Evolutionary conservation across 2,888 invertebrate species (phyloP).

Genomic region (Dastarcus helophoroides): DNA sequence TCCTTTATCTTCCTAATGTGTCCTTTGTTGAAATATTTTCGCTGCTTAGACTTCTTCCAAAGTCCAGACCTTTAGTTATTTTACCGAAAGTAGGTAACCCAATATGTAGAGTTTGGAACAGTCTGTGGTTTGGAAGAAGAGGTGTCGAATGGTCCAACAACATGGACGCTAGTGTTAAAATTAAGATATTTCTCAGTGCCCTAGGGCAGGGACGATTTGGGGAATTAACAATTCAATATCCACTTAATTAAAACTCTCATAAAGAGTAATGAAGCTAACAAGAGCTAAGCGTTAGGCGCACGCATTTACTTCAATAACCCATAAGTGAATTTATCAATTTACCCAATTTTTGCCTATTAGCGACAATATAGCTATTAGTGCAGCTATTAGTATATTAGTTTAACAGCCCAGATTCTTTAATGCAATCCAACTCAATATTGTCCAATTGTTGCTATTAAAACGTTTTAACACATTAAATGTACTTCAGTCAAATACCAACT

Average conservation of each 20-base stretch:
- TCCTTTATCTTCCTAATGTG: no score
- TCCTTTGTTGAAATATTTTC: no score
- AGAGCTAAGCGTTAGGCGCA: conserved; percentile 23
- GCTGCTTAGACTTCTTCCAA: no score
- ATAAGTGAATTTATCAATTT: conserved; percentile 41
- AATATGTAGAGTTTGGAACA: no score
- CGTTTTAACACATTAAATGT: conserved; percentile 35
- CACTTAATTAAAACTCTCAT: conserved; percentile 14
- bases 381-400: conserved; percentile 39
- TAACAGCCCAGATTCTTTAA: conserved; percentile 41
- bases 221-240: conserved; percentile 7
- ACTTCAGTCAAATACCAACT: conserved; percentile 34
- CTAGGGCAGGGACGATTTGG: no score
- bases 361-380: conserved; percentile 40
- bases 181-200: no score
- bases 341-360: conserved; percentile 43
- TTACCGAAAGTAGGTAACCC: no score
- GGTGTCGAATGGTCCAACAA: no score
- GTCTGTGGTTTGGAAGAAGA: no score
- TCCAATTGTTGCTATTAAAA: conserved; percentile 40
- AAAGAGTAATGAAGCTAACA: conserved; percentile 19
- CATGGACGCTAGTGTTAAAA: no score
- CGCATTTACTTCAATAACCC: conserved; percentile 30
- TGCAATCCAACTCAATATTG: conserved; percentile 41
- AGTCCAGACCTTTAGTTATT: no score